These are phyloP conservation scores for Rhizoglyphus robini DNA, from an alignment of 1,140 invertebrate species.

Conservation along the genomic window DNA sequence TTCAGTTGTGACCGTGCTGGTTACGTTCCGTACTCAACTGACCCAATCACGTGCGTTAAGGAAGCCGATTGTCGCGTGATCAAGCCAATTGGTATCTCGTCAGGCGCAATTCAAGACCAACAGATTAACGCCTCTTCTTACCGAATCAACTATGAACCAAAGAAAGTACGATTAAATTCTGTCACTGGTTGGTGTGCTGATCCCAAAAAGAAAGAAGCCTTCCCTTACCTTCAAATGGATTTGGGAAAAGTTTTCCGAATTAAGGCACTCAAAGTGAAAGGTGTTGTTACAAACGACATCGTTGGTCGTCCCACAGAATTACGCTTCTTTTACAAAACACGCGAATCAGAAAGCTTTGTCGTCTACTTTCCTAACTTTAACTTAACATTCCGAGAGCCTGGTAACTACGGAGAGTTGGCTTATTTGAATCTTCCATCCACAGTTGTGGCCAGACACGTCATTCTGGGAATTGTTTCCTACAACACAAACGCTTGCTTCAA, in stretches of 20 bases:
- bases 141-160: constrained; percentile 35
- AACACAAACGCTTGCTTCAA: constrained; percentile 92
- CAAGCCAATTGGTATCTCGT: constrained; percentile 73
- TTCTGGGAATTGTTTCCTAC: constrained; percentile 81
- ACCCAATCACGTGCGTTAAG: constrained; percentile 70
- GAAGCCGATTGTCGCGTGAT: constrained; percentile 85
- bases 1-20: constrained; percentile 80
- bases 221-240: constrained; percentile 88
- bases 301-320: constrained; percentile 87
- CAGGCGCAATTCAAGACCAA: constrained; percentile 78
- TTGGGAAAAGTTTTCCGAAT: constrained; percentile 75
- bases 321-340: constrained; percentile 88
- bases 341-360: constrained; percentile 81
- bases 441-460: constrained; percentile 80
- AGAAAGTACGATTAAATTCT: constrained; percentile 73
- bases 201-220: constrained; percentile 65
- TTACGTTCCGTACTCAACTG: constrained; percentile 76
- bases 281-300: constrained; percentile 84
- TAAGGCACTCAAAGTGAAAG: constrained; percentile 61
- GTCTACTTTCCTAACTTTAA: constrained; percentile 94
- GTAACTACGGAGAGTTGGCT: constrained; percentile 83
- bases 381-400: constrained; percentile 66
- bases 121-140: constrained; percentile 93
- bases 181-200: constrained; percentile 83
- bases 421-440: constrained; percentile 88